phyloP scores from a whole-genome alignment of 2,113 vertebrate genomes.

The Bubo blakistoni region DNA sequence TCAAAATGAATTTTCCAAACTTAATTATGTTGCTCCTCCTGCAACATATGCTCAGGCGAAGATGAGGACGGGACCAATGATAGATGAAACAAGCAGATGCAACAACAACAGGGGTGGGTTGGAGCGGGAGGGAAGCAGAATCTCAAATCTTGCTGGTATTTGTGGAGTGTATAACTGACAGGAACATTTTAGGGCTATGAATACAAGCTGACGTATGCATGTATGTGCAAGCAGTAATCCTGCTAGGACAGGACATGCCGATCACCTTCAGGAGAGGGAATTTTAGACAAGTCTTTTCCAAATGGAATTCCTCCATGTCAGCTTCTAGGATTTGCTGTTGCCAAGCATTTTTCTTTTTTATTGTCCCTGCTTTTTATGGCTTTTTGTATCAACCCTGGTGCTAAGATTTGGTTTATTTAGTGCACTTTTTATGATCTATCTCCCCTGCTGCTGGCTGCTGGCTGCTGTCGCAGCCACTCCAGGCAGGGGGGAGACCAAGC shows the following conservation, averaged over 20 bases:
- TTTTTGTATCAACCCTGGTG: not conserved
- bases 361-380: not conserved
- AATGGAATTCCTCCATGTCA: not conserved
- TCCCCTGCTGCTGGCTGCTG: not conserved
- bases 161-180: not conserved
- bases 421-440: not conserved
- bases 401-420: not conserved
- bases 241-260: not conserved
- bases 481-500: not conserved
- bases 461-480: not conserved
- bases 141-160: not conserved
- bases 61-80: not conserved
- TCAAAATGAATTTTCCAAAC: not conserved
- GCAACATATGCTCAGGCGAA: not conserved
- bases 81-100: not conserved
- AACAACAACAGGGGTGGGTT: not conserved
- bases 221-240: not conserved
- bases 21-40: not conserved
- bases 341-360: not conserved
- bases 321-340: not conserved
- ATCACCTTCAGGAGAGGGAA: constrained; percentile 2
- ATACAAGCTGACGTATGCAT: not conserved
- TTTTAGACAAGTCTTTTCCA: not conserved
- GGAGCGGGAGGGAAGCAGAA: not conserved
- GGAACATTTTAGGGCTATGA: not conserved